Conservation (phyloP, 2,888 invertebrate genomes). For the Arge pagana region DNA sequence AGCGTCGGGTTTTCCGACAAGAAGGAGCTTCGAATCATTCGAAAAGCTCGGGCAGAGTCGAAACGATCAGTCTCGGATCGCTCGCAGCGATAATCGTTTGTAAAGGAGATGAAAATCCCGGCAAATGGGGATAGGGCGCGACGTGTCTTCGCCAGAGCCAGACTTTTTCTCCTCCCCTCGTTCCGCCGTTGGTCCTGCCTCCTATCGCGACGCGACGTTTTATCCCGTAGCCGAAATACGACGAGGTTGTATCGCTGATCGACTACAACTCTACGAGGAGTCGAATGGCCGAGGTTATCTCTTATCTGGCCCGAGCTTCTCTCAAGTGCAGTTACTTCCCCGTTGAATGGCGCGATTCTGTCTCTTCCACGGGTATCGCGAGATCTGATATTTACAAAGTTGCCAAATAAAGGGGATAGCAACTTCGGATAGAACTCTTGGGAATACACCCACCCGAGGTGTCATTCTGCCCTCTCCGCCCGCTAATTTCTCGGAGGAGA, state of each 20-base stretch:
- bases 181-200: not conserved
- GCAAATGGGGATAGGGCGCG: too few species aligned
- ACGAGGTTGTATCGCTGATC: constrained; percentile 14
- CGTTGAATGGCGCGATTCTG: constrained; percentile 9
- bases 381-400: constrained; percentile 21
- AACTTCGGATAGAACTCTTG: constrained; percentile 13
- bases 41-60: too few species aligned
- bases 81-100: too few species aligned
- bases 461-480: too few species aligned
- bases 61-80: too few species aligned
- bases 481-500: too few species aligned
- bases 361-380: not conserved
- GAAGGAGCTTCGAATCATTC: too few species aligned
- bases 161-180: not conserved
- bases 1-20: too few species aligned
- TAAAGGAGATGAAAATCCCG: too few species aligned
- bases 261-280: not conserved
- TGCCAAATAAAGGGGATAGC: constrained; percentile 22
- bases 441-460: constrained; percentile 1
- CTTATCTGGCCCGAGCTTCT: constrained; percentile 9
- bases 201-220: not conserved
- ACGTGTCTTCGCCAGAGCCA: too few species aligned
- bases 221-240: too few species aligned
- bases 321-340: constrained; percentile 13
- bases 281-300: not conserved